Evolutionary conservation across 2,888 invertebrate species (phyloP).

Genomic region (Imbricaverruca yamaguchii): DNA sequence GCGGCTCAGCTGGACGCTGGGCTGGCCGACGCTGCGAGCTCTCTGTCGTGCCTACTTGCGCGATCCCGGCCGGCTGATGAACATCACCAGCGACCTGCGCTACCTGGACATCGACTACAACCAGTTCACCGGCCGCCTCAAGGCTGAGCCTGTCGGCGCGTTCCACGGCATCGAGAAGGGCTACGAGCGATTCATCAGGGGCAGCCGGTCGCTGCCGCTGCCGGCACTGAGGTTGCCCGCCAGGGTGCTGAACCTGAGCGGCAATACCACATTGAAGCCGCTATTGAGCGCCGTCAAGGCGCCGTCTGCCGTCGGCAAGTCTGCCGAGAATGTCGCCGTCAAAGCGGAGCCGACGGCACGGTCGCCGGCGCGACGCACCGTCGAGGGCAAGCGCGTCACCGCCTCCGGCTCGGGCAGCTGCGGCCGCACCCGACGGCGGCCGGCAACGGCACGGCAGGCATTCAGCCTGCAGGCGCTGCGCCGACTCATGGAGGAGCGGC

Average conservation of each 20-base stretch:
- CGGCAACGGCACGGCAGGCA: not conserved
- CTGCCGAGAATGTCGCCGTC: too few species aligned
- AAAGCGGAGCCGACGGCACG: too few species aligned
- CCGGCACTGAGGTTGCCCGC: not conserved
- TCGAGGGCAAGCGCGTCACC: not conserved
- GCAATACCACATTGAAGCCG: too few species aligned
- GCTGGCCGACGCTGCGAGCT: constrained; percentile 51
- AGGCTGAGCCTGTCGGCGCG: constrained; percentile 50
- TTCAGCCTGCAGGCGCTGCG: not conserved
- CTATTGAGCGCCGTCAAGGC: too few species aligned
- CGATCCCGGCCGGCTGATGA: constrained; percentile 43
- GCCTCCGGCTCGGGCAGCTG: not conserved
- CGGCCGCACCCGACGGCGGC: not conserved
- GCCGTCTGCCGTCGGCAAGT: too few species aligned
- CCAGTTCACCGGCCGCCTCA: constrained; percentile 49
- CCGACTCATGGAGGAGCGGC: not conserved
- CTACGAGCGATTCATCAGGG: constrained; percentile 43
- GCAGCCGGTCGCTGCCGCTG: not conserved
- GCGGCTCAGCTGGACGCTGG: constrained; percentile 60
- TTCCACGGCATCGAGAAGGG: constrained; percentile 55
- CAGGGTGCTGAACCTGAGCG: too few species aligned
- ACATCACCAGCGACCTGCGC: constrained; percentile 61
- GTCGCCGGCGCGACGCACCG: not conserved
- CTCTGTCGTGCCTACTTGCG: constrained; percentile 51
- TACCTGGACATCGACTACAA: constrained; percentile 62